Base-by-base conservation (phyloP, 2,888 invertebrate species). In the Caenorhabditis sinica region DNA sequence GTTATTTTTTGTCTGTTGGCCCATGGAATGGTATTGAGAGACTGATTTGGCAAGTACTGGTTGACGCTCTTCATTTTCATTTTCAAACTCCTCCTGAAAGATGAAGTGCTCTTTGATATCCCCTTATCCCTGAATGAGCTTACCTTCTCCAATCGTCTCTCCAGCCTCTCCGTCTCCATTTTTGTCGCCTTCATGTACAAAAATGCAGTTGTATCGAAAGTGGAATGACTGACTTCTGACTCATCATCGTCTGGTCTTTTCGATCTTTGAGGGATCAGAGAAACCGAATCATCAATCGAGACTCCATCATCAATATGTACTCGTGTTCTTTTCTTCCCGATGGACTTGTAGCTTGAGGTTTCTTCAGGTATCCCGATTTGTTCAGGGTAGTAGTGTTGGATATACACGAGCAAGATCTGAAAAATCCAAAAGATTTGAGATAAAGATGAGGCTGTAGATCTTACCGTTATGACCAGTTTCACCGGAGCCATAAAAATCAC, bases 291-390 rank as follows among this genome's bases (percentile, higher is more conserved):
- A n/a, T 81, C 85, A 25, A 82, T 82, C 9, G 81, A 82, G 3
- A 77, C 77, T 11, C 81, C 85, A 61, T 85, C 85, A 45, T 85
- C 81, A 15, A 85, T 85, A 40, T 73, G 60, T 0, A 85, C 69
- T 25, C 81, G 61, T 1, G 75, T 76, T 20, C 81, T 30, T 20
- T 77, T 76, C 25, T 85, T 85, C 20, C 85, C 85, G 17, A 85
- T 85, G 13, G 81, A 63, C 51, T 86, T 87, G 51, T 88, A 88
- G 20, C 82, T 83, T 45, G 83, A 85, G 1, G 86, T 88, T 45
- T 88, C 88, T 28, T 88, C 86, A 1, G 85, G 87, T 33, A 88
- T 83, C 13, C 88, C 88, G 33, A 88, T 73, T 33, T 81, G 87
- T 43, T 87, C 86, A 3, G 86, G 85, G 15, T 76, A 76, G 43